Evolutionary conservation across 2,113 vertebrate species (phyloP).

Genomic region (Dicentrarchus labrax): DNA sequence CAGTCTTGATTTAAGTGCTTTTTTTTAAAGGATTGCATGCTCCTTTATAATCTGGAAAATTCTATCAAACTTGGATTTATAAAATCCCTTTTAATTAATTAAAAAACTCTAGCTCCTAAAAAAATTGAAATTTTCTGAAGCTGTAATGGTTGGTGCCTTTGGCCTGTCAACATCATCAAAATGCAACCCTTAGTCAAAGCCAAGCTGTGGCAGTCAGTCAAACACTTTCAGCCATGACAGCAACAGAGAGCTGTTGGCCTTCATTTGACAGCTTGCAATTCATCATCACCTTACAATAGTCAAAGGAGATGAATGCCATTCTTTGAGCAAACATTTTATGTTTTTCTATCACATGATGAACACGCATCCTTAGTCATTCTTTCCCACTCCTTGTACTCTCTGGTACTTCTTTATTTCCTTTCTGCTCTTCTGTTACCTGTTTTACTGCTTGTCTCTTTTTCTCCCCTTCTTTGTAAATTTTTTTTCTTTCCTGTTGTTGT

Average conservation of each 20-base stretch:
- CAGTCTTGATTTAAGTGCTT: neutral
- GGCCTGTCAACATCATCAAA: constrained; percentile 18
- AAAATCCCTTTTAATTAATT: neutral
- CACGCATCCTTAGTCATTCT: constrained; percentile 5
- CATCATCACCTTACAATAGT: constrained; percentile 48
- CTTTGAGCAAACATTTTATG: constrained; percentile 4
- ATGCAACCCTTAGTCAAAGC: constrained; percentile 26
- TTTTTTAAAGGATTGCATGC: no score
- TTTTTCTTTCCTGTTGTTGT: constrained; percentile 43
- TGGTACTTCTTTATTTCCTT: neutral
- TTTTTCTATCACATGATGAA: constrained; percentile 22
- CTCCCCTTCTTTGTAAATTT: constrained; percentile 34
- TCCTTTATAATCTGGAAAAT: neutral
- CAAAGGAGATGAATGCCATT: constrained; percentile 24
- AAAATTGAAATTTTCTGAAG: constrained; percentile 1
- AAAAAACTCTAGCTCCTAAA: neutral
- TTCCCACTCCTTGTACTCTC: neutral
- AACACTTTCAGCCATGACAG: constrained; percentile 24
- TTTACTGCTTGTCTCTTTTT: constrained; percentile 1
- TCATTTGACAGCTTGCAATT: constrained; percentile 47
- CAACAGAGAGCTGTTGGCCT: constrained; percentile 23
- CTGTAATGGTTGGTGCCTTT: neutral
- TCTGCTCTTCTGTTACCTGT: constrained; percentile 15
- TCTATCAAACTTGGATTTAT: neutral
- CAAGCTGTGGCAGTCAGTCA: constrained; percentile 34